A percentile compares a stretch with the other conserved stretches of the same genome.
phyloP scores from a whole-genome alignment of 2,888 invertebrate genomes.

The Alsophila aescularia region DNA sequence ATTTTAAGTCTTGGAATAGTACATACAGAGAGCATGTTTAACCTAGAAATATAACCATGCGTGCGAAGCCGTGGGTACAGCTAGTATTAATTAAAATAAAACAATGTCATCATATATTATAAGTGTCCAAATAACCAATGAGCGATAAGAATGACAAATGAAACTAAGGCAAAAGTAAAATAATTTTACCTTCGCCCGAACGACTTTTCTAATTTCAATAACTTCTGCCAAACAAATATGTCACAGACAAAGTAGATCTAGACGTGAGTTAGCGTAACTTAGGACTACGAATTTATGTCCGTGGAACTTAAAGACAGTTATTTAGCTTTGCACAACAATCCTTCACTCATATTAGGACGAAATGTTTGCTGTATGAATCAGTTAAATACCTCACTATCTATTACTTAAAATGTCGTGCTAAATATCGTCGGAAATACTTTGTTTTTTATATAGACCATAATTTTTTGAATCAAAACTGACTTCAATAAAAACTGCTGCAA shows the following conservation, averaged over 20 bases:
- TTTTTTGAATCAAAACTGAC: no score
- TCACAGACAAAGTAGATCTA: slow-evolving; percentile 18
- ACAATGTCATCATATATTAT: slow-evolving; percentile 14
- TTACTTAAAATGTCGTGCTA: no score
- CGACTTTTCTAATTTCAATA: slow-evolving; percentile 26
- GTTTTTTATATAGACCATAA: no score
- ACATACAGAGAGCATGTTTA: no score
- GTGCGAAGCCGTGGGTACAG: no score
- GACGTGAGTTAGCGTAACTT: slow-evolving; percentile 14
- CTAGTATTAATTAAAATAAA: slow-evolving; percentile 15
- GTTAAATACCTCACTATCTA: no score
- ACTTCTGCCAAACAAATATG: slow-evolving; percentile 18
- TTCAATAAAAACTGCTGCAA: no score
- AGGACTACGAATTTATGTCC: not conserved
- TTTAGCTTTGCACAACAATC: not conserved
- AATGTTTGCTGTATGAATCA: no score
- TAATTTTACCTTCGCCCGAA: slow-evolving; percentile 14
- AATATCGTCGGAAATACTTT: no score
- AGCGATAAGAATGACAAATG: slow-evolving; percentile 17
- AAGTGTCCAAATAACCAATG: slow-evolving; percentile 17
- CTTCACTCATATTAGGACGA: no score
- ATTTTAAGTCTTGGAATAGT: no score
- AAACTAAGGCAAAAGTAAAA: slow-evolving; percentile 14
- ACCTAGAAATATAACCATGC: no score
- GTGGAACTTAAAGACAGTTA: slow-evolving; percentile 1